Base-by-base conservation (phyloP, 2,888 invertebrate species). In the Mythimna impura region DNA sequence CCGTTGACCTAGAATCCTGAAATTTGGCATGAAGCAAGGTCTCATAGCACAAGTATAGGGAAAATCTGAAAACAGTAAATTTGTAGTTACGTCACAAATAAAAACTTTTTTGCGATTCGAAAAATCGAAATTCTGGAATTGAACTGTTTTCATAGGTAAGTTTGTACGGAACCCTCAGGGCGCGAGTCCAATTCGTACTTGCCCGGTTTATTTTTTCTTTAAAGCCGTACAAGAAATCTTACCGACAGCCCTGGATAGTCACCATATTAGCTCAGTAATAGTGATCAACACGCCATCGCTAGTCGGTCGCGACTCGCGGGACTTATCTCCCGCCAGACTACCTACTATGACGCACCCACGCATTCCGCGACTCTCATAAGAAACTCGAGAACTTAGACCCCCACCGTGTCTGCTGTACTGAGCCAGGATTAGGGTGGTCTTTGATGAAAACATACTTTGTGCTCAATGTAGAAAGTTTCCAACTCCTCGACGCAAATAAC, bases 241-340 rank as follows among this genome's bases (percentile, higher is more conserved):
- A 25, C 7, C 40, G 72, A 8, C 79, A 80, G 52, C 80, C 82
- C 82, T 82, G 47, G 8, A 5, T 14, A 20, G 78, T 36, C 64
- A 72, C 82, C 55, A 66, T 73, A 64, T 78, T 78, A 63, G 68
- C 72, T 25, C 66, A 57, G 30, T 69, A 72, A 77, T 80, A 80
- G 65, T 80, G 73, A 81, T 79, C 77, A 67, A 69, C 72, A 54
- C 58, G 81, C 64, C 54, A 82, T 54, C 82, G 79, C 71, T 57
- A 58, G 47, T 67, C 61, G 40, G 72, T 47, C 60, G 68, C 68
- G 68, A 52, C 14, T 68, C 25, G 66, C 73, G 30, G 20, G 25
- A 34, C 82, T 78, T 78, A 82, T 73, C 78, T 63, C n/a, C 22
- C 12, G 36, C 58, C 58, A 77, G 73, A 60, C 55, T 81, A 78